Conservation (phyloP, 2,797 vertebrate genomes). For the Schizothorax lantsangensis region DNA sequence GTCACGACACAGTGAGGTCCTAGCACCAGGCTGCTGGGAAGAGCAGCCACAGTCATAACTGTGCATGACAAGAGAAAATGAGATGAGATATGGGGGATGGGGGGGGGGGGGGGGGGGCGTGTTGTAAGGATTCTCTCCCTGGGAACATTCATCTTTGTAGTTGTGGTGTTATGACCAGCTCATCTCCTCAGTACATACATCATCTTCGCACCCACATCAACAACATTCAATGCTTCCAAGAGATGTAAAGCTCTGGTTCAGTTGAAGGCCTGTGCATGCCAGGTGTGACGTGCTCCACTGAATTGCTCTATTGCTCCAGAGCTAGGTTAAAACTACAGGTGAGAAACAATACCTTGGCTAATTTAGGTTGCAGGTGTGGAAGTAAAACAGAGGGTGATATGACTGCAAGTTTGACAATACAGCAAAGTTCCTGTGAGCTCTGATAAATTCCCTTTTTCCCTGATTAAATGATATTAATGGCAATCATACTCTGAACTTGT, state of each 20-base stretch:
- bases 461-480: background rate
- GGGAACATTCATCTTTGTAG: conserved; percentile 64
- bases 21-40: conserved; percentile 69
- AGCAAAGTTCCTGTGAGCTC: background rate
- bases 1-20: conserved; percentile 71
- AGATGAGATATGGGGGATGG: background rate
- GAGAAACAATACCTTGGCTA: conserved; percentile 4
- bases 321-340: background rate
- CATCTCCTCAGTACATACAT: conserved; percentile 69
- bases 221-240: conserved; percentile 63
- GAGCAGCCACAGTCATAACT: conserved; percentile 54
- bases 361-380: conserved; percentile 20
- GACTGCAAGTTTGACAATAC: background rate
- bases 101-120: background rate
- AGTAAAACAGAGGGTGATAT: conserved; percentile 17
- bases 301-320: background rate
- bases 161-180: conserved; percentile 73
- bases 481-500: background rate
- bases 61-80: conserved; percentile 47
- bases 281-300: conserved; percentile 60
- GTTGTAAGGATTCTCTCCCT: conserved; percentile 54
- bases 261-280: conserved; percentile 65
- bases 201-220: conserved; percentile 66
- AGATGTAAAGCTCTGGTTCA: conserved; percentile 67
- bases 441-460: background rate